Evolutionary conservation across 2,888 invertebrate species (phyloP).

Genomic region (Lepidonotus clava): DNA sequence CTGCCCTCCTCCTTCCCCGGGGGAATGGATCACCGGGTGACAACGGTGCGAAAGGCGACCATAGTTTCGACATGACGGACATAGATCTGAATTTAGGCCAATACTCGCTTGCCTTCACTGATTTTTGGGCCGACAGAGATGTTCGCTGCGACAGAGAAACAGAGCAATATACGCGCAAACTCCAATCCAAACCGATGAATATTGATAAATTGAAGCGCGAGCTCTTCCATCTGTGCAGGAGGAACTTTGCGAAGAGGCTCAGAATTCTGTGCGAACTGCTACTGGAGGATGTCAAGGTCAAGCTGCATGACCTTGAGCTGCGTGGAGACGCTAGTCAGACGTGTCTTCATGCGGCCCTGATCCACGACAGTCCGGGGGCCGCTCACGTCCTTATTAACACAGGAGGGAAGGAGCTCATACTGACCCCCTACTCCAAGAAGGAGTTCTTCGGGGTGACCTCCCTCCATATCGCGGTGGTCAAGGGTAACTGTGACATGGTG

Average conservation of each 20-base stretch:
- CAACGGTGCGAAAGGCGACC: too few relatives aligned
- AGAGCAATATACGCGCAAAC: background rate
- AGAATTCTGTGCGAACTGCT: constrained; percentile 81
- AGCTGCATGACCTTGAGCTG: constrained; percentile 86
- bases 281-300: constrained; percentile 83
- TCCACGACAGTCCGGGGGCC: background rate
- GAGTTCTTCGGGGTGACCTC: background rate
- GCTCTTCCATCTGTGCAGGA: background rate
- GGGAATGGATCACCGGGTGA: too few relatives aligned
- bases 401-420: background rate
- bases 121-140: background rate
- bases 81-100: background rate
- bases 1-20: too few relatives aligned
- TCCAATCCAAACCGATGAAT: background rate
- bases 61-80: too few relatives aligned
- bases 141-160: background rate
- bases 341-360: background rate
- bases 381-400: background rate
- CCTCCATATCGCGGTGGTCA: constrained; percentile 17
- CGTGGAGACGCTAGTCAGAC: constrained; percentile 82
- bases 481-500: background rate
- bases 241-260: background rate
- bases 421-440: background rate
- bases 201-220: background rate
- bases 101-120: background rate